Evolutionary conservation across 1,140 invertebrate species (phyloP).

Genomic region (Campodea augens): DNA sequence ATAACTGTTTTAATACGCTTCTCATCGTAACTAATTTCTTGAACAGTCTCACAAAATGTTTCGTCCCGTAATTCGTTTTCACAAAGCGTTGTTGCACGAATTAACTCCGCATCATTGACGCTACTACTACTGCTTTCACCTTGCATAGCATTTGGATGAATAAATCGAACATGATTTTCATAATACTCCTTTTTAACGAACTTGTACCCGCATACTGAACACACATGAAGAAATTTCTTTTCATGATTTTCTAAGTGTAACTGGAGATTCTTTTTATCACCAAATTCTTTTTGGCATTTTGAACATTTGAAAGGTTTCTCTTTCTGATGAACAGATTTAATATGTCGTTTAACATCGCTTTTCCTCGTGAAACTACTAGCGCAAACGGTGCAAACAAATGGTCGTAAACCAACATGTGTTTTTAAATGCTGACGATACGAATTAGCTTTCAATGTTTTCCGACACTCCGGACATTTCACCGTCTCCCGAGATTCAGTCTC

Average conservation of each 20-base stretch:
- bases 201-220: slow-evolving; percentile 18
- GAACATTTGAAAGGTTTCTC: slow-evolving; percentile 14
- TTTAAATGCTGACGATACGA: slow-evolving; percentile 17
- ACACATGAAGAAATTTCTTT: slow-evolving; percentile 13
- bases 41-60: no score
- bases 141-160: slow-evolving; percentile 15
- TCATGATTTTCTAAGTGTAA: slow-evolving; percentile 15
- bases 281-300: slow-evolving; percentile 13
- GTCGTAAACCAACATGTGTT: slow-evolving; percentile 16
- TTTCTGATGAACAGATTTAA: slow-evolving; percentile 16
- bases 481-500: slow-evolving; percentile 4
- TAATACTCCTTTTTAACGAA: slow-evolving; percentile 20
- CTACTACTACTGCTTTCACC: no score
- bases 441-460: slow-evolving; percentile 18
- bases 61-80: no score
- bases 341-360: slow-evolving; percentile 18
- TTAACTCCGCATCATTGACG: no score
- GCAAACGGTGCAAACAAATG: slow-evolving; percentile 18
- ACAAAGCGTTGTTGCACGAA: no score
- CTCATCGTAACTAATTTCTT: no score
- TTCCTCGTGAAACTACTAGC: slow-evolving; percentile 18
- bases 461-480: slow-evolving; percentile 18
- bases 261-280: slow-evolving; percentile 14
- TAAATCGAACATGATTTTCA: slow-evolving; percentile 20
- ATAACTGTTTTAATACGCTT: no score